phyloP scores from a whole-genome alignment of 1,140 invertebrate genomes.

The Trinorchestia longiramus region DNA sequence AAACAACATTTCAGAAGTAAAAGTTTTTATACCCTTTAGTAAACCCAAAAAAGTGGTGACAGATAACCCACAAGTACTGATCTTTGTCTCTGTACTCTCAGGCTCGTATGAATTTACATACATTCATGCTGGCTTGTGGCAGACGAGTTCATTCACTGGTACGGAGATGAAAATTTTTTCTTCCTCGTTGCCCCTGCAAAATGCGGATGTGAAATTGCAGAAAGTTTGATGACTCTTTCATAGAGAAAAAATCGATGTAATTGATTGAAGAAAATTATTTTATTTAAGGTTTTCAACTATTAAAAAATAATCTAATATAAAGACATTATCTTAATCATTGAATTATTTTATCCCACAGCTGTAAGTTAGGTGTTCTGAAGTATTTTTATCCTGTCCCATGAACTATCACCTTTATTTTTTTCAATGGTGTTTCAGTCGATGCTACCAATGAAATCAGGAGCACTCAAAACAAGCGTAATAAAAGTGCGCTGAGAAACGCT shows the following conservation, averaged over 20 bases:
- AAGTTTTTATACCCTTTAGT: too few relatives aligned
- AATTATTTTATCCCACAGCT: too few relatives aligned
- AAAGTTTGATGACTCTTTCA: too few relatives aligned
- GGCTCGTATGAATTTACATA: background rate
- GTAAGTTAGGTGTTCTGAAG: too few relatives aligned
- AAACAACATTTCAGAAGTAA: too few relatives aligned
- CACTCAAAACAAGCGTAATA: background rate
- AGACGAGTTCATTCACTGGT: background rate
- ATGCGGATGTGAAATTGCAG: background rate
- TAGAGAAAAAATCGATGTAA: too few relatives aligned
- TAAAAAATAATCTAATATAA: background rate
- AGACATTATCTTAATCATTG: too few relatives aligned
- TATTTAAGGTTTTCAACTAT: background rate
- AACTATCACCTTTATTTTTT: too few relatives aligned
- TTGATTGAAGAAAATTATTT: background rate
- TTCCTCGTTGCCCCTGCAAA: background rate
- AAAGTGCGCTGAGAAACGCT: background rate
- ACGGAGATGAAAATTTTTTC: background rate
- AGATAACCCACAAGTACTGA: background rate
- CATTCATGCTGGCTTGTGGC: background rate
- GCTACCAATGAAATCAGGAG: background rate
- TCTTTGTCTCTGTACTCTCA: background rate
- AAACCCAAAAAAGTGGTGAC: too few relatives aligned
- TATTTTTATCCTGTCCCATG: too few relatives aligned
- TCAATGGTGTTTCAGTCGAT: background rate